Percentiles rank a stretch among this genome's conserved stretches.
Conservation (phyloP, 2,797 vertebrate species). For the Scolopax rusticola region DNA sequence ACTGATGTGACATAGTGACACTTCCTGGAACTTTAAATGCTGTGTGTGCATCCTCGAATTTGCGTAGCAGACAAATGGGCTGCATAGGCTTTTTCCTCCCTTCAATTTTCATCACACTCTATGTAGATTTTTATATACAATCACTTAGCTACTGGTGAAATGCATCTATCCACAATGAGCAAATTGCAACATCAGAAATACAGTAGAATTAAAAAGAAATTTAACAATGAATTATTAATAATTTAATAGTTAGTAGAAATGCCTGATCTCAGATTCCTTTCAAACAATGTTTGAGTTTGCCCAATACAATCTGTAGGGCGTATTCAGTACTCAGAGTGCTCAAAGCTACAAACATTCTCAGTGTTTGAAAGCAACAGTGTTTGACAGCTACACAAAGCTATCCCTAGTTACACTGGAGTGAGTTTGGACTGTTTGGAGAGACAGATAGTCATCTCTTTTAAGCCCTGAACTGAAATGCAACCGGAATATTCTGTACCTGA, state of each 20-base stretch:
- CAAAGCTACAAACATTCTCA: neutral
- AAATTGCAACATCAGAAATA: neutral
- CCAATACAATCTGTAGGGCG: neutral
- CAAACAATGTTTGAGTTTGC: neutral
- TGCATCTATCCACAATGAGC: neutral
- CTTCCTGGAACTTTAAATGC: neutral
- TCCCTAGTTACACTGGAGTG: neutral
- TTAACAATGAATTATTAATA: neutral
- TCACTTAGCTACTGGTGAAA: neutral
- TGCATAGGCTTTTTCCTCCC: neutral
- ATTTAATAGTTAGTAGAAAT: neutral
- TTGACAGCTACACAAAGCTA: neutral
- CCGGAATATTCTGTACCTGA: neutral
- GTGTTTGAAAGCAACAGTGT: neutral
- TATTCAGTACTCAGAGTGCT: neutral
- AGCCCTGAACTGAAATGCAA: neutral
- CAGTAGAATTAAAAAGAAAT: neutral
- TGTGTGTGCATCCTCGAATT: too few species aligned
- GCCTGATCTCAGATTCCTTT: neutral
- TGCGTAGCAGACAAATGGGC: neutral
- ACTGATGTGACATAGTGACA: neutral
- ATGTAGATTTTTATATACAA: neutral
- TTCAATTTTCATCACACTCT: neutral
- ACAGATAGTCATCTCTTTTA: neutral
- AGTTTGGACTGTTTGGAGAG: neutral